Evolutionary conservation across 2,888 invertebrate species (phyloP).

Genomic region (Tipula vernalis): DNA sequence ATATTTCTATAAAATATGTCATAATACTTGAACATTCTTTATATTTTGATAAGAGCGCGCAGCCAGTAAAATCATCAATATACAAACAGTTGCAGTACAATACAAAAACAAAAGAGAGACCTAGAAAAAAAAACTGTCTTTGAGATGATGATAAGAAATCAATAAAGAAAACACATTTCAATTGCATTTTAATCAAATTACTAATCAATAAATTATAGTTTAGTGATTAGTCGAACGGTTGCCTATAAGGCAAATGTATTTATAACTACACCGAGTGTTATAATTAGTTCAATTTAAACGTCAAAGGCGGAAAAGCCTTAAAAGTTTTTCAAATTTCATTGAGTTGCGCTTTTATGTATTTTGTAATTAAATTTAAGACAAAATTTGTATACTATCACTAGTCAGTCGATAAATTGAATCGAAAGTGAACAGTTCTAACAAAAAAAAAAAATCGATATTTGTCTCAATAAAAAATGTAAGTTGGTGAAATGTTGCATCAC

Average conservation of each 20-base stretch:
- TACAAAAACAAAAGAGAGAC: neutral
- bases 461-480: neutral
- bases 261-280: neutral
- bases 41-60: neutral
- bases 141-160: neutral
- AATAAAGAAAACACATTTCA: neutral
- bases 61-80: neutral
- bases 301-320: neutral
- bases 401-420: neutral
- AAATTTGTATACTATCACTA: neutral
- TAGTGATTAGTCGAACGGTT: neutral
- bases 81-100: neutral
- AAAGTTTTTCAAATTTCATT: neutral
- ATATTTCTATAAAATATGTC: neutral
- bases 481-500: neutral
- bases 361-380: neutral
- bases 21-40: neutral
- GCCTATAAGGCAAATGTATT: neutral
- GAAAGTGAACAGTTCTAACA: neutral
- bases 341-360: neutral
- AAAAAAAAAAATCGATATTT: neutral
- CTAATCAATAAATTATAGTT: neutral
- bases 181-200: neutral
- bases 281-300: neutral
- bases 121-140: neutral